phyloP scores from a whole-genome alignment of 1,140 invertebrate genomes.

The Drosophila lowei region DNA sequence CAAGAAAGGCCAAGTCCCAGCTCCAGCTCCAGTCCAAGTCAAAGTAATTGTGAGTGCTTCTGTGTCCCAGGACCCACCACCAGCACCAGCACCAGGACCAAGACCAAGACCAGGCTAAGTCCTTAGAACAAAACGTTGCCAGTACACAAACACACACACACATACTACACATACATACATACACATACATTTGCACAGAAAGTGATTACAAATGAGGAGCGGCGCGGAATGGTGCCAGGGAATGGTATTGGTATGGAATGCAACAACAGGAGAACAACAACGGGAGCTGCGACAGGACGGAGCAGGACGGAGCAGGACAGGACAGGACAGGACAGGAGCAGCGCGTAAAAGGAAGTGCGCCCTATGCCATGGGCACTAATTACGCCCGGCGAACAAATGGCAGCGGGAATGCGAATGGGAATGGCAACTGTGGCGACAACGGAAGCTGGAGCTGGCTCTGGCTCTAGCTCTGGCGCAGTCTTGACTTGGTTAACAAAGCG shows the following conservation, averaged over 20 bases:
- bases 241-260: slow-evolving; percentile 2
- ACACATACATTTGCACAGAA: slow-evolving; percentile 24
- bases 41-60: slow-evolving; percentile 43
- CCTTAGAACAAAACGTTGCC: slow-evolving; percentile 49
- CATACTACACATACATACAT: background rate
- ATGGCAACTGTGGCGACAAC: slow-evolving; percentile 68
- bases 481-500: slow-evolving; percentile 74
- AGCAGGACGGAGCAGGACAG: background rate
- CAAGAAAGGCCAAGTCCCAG: slow-evolving; percentile 8
- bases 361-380: slow-evolving; percentile 78
- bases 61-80: slow-evolving; percentile 25
- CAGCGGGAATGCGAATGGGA: slow-evolving; percentile 46
- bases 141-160: slow-evolving; percentile 7
- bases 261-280: slow-evolving; percentile 27
- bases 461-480: slow-evolving; percentile 54
- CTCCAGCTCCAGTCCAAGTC: slow-evolving; percentile 2
- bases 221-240: slow-evolving; percentile 2
- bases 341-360: slow-evolving; percentile 60
- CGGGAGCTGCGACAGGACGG: slow-evolving; percentile 22
- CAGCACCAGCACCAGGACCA: slow-evolving; percentile 37
- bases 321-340: background rate
- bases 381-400: slow-evolving; percentile 73
- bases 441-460: slow-evolving; percentile 62
- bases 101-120: slow-evolving; percentile 54
- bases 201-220: slow-evolving; percentile 72